Conservation (phyloP, 2,888 invertebrate species). For the Dysmachus trigonus region DNA sequence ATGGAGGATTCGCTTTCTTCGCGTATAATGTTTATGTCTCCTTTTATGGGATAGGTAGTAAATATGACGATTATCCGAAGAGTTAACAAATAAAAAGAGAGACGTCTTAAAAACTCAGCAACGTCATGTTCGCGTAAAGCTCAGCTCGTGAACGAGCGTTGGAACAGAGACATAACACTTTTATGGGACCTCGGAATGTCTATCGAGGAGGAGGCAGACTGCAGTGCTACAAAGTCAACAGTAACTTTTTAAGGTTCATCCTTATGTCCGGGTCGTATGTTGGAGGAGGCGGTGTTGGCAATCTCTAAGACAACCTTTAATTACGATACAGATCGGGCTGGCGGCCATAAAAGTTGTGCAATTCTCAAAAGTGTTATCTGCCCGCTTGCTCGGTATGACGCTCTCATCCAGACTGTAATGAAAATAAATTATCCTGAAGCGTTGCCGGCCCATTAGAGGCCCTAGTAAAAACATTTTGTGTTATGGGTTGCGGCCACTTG, state of each 20-base stretch:
- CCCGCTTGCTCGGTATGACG: neutral
- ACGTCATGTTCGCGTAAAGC: neutral
- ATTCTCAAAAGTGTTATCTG: slow-evolving; percentile 36
- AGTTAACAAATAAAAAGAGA: slow-evolving; percentile 38
- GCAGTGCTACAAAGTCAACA: slow-evolving; percentile 29
- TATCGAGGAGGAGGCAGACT: slow-evolving; percentile 26
- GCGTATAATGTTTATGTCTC: slow-evolving; percentile 30
- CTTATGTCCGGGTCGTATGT: slow-evolving; percentile 23
- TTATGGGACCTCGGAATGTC: slow-evolving; percentile 33
- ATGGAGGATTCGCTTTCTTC: slow-evolving; percentile 1
- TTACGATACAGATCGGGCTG: slow-evolving; percentile 31
- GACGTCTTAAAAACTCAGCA: slow-evolving; percentile 25
- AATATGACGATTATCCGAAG: slow-evolving; percentile 38
- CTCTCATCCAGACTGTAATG: neutral
- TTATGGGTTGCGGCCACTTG: neutral
- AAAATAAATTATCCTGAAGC: neutral
- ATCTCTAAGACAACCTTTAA: slow-evolving; percentile 32
- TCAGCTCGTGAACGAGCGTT: neutral
- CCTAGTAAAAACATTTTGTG: neutral
- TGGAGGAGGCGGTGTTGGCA: neutral
- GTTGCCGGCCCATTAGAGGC: neutral
- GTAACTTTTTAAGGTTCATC: slow-evolving; percentile 39
- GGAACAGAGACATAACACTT: slow-evolving; percentile 36
- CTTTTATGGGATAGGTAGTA: slow-evolving; percentile 33
- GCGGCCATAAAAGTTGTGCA: slow-evolving; percentile 16